phyloP scores from a whole-genome alignment of 1,140 invertebrate genomes.

The Pogonognathellus flavescens region DNA sequence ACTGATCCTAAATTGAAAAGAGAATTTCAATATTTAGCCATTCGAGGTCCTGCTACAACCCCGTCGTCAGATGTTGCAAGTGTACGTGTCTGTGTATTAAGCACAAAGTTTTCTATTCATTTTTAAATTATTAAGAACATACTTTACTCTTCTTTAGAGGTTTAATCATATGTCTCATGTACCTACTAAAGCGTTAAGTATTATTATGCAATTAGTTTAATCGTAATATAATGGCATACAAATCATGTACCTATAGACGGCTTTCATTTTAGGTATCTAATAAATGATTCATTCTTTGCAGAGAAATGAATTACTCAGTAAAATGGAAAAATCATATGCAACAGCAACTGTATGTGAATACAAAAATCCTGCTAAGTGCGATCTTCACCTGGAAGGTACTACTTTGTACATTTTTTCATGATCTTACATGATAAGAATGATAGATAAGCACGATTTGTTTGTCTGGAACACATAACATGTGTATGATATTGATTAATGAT shows the following conservation, averaged over 20 bases:
- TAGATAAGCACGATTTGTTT: too few relatives aligned
- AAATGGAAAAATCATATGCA: slow-evolving; percentile 61
- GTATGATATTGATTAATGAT: too few relatives aligned
- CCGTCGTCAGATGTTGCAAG: slow-evolving; percentile 36
- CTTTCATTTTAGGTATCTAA: too few relatives aligned
- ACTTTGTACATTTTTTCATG: background rate
- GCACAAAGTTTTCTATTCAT: background rate
- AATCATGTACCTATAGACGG: too few relatives aligned
- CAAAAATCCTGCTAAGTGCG: slow-evolving; percentile 54
- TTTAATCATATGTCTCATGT: background rate
- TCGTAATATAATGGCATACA: background rate
- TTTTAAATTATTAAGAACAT: background rate
- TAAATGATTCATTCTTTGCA: too few relatives aligned
- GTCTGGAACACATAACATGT: too few relatives aligned
- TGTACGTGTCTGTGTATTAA: too few relatives aligned
- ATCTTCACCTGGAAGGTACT: slow-evolving; percentile 39
- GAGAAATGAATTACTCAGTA: slow-evolving; percentile 51
- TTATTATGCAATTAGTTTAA: background rate
- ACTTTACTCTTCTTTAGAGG: background rate
- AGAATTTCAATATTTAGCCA: slow-evolving; percentile 62
- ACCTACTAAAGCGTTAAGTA: background rate
- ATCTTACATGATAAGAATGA: too few relatives aligned
- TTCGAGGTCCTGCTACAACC: slow-evolving; percentile 60
- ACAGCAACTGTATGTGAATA: slow-evolving; percentile 63
- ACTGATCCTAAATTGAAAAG: slow-evolving; percentile 35